These are phyloP conservation scores for Acleris laterana DNA, from an alignment of 2,888 invertebrate genomes.

Conservation along the genomic window DNA sequence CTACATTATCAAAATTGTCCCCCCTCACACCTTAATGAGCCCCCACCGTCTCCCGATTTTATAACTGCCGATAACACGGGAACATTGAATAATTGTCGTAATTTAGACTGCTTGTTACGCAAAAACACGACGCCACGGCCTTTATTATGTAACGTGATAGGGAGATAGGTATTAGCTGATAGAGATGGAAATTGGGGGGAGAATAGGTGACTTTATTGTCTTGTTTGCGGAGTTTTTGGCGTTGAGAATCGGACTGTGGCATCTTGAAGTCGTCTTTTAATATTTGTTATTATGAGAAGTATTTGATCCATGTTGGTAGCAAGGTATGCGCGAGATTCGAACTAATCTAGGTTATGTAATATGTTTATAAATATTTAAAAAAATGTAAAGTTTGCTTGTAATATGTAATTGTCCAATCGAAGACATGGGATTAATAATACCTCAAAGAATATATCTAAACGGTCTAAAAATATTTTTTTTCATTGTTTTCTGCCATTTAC, in stretches of 20 bases:
- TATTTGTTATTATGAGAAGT: too few species aligned
- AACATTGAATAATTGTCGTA: slow-evolving; percentile 83
- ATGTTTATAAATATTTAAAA: too few species aligned
- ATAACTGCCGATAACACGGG: slow-evolving; percentile 71
- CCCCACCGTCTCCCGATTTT: slow-evolving; percentile 40
- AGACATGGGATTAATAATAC: too few species aligned
- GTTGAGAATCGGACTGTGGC: slow-evolving; percentile 3
- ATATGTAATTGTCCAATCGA: too few species aligned
- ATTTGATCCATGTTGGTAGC: too few species aligned
- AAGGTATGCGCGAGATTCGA: too few species aligned
- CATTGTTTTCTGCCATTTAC: too few species aligned
- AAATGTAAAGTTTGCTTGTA: too few species aligned
- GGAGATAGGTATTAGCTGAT: slow-evolving; percentile 40
- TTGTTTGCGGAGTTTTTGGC: slow-evolving; percentile 30
- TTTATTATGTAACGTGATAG: slow-evolving; percentile 69
- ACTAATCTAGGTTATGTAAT: too few species aligned
- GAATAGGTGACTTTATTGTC: slow-evolving; percentile 35
- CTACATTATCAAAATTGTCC: slow-evolving; percentile 43
- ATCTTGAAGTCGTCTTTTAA: neutral
- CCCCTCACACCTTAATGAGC: slow-evolving; percentile 34
- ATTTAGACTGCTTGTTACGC: slow-evolving; percentile 78
- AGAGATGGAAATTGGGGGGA: slow-evolving; percentile 43
- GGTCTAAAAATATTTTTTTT: too few species aligned
- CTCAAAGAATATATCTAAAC: too few species aligned
- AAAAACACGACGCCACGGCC: slow-evolving; percentile 69